Base-by-base conservation (phyloP, 1,140 invertebrate genomes). In the Laupala kohalensis region DNA sequence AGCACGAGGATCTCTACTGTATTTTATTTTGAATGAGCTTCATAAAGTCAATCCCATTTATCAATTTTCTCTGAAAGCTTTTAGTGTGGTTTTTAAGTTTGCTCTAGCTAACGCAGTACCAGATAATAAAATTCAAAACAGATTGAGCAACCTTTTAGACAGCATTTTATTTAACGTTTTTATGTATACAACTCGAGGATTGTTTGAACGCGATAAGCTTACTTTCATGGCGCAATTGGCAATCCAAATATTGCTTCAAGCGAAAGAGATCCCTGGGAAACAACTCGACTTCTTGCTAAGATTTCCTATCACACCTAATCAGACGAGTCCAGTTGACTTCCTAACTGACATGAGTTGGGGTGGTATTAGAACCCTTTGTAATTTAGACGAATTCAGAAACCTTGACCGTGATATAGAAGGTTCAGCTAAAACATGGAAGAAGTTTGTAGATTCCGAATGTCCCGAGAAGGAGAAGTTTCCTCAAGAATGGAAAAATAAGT, bases 401-500 rank as follows among this genome's bases (percentile, higher is more conserved):
- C 81, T 98, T 3, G 95, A 97, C 78, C 89, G 92, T 73, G 96
- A 98, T 78, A 93, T 98, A 74, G 94, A 97, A 81, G 90, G 92
- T 0, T 93, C 94, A 2, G 87, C 89, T 0, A 97, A 97, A 79
- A 80, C 92, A 26, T 97, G 94, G 96, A 91, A 91, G 76, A 96
- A 95, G 77, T 95, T 95, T 77, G 89, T 95, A 6, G 93, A 96
- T 75, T 91, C 90, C 67, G 95, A 97, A 80, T 88, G 86, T 63
- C 95, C 96, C 0, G 95, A 98, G 80, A 89, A 90, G 78, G 95
- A 97, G 78, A 96, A 95, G 79, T 89, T 97, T 74, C 96, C 95
- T 0, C 93, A 95, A 73, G 96, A 98, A 76, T 98, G 96, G 95
- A 98, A 97, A 79, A 94, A 94, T 77, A 96, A 96, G 80, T 87